Base-by-base conservation (phyloP, 2,797 vertebrate species). In the Diglossa cyanea region DNA sequence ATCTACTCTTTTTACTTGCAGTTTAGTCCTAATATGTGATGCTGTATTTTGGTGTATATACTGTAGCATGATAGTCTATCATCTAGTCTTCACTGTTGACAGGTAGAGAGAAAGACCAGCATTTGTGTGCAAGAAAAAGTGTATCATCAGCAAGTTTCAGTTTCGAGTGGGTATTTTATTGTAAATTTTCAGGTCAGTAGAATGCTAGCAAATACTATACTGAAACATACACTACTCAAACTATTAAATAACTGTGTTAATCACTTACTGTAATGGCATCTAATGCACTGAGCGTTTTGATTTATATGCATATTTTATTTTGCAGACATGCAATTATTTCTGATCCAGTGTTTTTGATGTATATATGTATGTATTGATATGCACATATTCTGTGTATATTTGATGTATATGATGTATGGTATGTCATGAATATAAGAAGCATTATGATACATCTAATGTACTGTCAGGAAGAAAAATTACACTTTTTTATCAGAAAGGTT, bases 271-370 rank as follows among this genome's bases (percentile, higher is more conserved):
- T 96, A 97, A 96, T 97, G 97, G 95, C 73, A 93, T 94, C 81
- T 95, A 97, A 95, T 97, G 95, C 96, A 97, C 96, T 93, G 95
- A 97, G 95, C 75, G 44, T 93, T 92, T 96, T 91, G 94, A 96
- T 96, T 95, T 97, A 96, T 96, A 94, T 94, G 92, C 92, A 67
- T 93, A 94, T 94, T 96, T 90, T 93, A 90, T 91, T 97, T 97
- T 97, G 97, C 94, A 96, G 89, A 96, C 94, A 87, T 97, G 97
- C 97, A 97, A 81, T 97, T 87, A 93, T 87, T 93, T 98, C 97
- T 92, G 96, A 97, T 96, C 91, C 92, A 93, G 96, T 97, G 94
- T 90, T 96, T 94, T 90, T 94, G 95, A 95, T 94, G 94, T 95
- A 62, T 96, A 94, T 94, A 94, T 91, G 96, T 95, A 86, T 77